Percentiles rank a stretch among this genome's conserved stretches.
Conservation (phyloP, 2,797 vertebrate species). For the Onychomys torridus region DNA sequence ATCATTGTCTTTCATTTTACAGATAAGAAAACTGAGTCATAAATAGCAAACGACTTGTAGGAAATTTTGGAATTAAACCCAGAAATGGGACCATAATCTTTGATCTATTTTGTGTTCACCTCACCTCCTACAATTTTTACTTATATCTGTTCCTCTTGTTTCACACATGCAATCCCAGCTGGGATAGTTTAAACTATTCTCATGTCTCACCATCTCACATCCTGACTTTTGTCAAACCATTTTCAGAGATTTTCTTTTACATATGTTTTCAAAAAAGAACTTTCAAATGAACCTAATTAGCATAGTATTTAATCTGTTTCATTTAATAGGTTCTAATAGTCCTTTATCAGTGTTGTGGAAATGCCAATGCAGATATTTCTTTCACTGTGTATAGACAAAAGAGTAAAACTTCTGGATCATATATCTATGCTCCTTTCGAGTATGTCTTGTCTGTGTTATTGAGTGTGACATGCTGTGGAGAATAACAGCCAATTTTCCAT, state of each 20-base stretch:
- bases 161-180: neutral
- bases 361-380: neutral
- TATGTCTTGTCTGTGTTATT: neutral
- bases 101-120: neutral
- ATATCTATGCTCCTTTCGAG: neutral
- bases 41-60: neutral
- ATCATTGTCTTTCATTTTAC: neutral
- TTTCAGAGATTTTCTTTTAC: neutral
- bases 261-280: neutral
- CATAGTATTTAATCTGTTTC: neutral
- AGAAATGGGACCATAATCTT: neutral
- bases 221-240: neutral
- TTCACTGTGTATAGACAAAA: neutral
- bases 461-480: neutral
- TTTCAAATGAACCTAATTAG: neutral
- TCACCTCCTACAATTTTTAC: neutral
- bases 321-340: neutral
- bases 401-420: neutral
- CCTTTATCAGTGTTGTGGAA: neutral
- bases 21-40: constrained; percentile 19
- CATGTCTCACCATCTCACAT: neutral
- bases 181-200: neutral
- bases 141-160: neutral
- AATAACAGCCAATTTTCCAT: constrained; percentile 10
- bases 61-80: neutral